Percentiles rank a stretch among this genome's conserved stretches.
Conservation (phyloP, 2,797 vertebrate genomes). For the Acomys russatus region DNA sequence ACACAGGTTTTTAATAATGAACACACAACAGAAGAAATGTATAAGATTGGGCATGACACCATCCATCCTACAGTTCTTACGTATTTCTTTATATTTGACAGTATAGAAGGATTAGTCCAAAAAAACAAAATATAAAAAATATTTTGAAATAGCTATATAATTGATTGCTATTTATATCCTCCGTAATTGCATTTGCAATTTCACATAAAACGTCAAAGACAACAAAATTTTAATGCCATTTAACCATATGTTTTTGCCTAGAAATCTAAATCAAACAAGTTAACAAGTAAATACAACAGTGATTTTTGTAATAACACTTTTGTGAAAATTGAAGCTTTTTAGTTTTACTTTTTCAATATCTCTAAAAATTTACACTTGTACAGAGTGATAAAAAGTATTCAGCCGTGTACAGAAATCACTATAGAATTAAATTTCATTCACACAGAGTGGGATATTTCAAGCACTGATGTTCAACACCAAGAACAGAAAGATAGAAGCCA, state of each 20-base stretch:
- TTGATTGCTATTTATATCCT: not conserved
- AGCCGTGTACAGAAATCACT: not conserved
- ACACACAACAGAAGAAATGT: not conserved
- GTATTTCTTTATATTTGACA: not conserved
- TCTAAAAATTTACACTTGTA: not conserved
- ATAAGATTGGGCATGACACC: too few species aligned
- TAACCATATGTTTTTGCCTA: not conserved
- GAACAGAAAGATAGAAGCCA: too few species aligned
- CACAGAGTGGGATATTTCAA: conserved; percentile 37
- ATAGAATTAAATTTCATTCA: conserved; percentile 32
- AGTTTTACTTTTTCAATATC: conserved; percentile 10
- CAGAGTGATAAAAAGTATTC: conserved; percentile 23
- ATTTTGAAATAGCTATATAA: not conserved
- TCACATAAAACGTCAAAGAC: not conserved
- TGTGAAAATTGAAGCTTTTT: not conserved
- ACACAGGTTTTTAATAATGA: not conserved
- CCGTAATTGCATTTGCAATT: not conserved
- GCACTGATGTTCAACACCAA: not conserved
- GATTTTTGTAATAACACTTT: not conserved
- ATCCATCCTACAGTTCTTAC: not conserved
- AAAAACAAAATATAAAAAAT: not conserved
- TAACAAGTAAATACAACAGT: not conserved
- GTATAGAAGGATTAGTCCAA: not conserved
- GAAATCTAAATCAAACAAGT: conserved; percentile 2
- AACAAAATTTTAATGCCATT: not conserved